Conservation (phyloP, 2,888 invertebrate genomes). For the Clanis bilineata region DNA sequence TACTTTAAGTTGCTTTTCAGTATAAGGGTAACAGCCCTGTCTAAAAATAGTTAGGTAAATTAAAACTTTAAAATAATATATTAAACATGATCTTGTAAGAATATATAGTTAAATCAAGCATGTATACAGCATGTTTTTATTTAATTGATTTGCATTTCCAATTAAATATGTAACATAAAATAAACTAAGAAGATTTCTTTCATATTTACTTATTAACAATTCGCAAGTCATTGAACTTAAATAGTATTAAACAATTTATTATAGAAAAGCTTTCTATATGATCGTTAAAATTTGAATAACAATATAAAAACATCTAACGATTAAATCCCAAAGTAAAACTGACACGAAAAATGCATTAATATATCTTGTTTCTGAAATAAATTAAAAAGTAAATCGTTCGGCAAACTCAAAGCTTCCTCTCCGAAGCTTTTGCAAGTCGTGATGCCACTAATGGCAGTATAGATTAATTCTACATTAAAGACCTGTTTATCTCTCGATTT, state of each 20-base stretch:
- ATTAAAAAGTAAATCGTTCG: background rate
- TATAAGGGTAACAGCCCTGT: too few relatives aligned
- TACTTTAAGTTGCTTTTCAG: too few relatives aligned
- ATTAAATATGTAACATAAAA: background rate
- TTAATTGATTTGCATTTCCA: too few relatives aligned
- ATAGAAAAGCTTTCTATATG: too few relatives aligned
- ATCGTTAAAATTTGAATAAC: too few relatives aligned
- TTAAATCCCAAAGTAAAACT: background rate
- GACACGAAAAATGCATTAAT: background rate
- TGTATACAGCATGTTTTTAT: background rate
- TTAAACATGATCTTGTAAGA: background rate
- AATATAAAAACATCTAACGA: too few relatives aligned
- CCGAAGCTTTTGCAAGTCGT: conserved; percentile 2
- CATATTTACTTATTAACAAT: background rate
- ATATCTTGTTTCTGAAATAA: background rate
- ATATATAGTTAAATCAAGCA: background rate
- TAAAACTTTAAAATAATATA: background rate
- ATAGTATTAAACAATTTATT: too few relatives aligned
- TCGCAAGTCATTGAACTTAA: too few relatives aligned
- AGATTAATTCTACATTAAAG: conserved; percentile 12
- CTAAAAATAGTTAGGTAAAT: background rate
- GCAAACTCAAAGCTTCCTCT: background rate
- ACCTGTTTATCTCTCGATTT: background rate
- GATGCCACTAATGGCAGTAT: background rate
- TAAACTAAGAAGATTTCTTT: conserved; percentile 1